Base-by-base conservation (phyloP, 2,888 invertebrate genomes). In the Drosophila ustulata region DNA sequence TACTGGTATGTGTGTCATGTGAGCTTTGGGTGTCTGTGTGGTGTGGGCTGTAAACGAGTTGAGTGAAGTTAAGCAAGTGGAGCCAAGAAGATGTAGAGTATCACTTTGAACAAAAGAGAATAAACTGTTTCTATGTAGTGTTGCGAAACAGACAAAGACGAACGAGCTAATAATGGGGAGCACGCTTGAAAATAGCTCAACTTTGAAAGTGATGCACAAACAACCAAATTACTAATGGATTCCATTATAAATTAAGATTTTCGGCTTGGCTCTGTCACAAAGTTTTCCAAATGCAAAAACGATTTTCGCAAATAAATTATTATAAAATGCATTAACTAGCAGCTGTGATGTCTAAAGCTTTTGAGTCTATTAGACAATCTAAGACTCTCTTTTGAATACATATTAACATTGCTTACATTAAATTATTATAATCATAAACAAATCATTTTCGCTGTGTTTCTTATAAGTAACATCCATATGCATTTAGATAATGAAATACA, bases 1-100 rank as follows among this genome's bases (percentile, higher is more conserved):
- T 58, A 51, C 62, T 75, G 71, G 59, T 78, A 75, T 86, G 66
- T 81, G 67, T 76, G 73, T 71, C 84, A 69, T 75, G 64, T 55
- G 67, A 71, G 75, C 55, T 55, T 25, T 9, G 43, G n/a, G 23
- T 46, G 56, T 34, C 4, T 25, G 41, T 61, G 68, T 51, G 69
- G 68, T 51, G 69, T 69, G 57, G 51, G 51, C 46, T 58, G 51
- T 47, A 66, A 66, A 57, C 61, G 47, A 74, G 61, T 74, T 51
- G 59, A n/a, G 37, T 73, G 43, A 59, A 37, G 75, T 75, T 75
- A 53, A 59, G 75, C 66, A 70, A 78, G 56, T 13, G 41, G 30
- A 25, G 47, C 73, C 68, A 70, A 71, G 71, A 79, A 77, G 79
- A 79, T 71, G 67, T 53, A 65, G 57, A 70, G 30, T 32, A 51